Base-by-base conservation (phyloP, 2,888 invertebrate genomes). In the Copidosoma aretas region DNA sequence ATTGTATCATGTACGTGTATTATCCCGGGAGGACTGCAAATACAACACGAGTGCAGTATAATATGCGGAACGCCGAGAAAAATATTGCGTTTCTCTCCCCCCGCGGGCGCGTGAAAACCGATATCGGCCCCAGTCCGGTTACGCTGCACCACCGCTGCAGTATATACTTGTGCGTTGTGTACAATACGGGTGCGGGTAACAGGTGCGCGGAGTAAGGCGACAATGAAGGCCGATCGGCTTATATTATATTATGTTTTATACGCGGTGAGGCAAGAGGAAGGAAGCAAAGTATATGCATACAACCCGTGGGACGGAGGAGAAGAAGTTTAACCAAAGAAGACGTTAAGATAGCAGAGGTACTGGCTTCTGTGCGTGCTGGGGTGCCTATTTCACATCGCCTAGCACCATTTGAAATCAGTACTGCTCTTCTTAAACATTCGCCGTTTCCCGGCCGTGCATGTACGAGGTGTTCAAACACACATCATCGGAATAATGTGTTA, bases 331-430 rank as follows among this genome's bases (percentile, higher is more conserved):
- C 32, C 32, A 32, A 32, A 32, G 32, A 32, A 32, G 32, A 32
- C 32, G 12, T 46, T 46, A 77, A 80, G 81, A 81, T 77, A 76
- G 78, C 75, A 83, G 82, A 82, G 79, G 82, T 82, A 84, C 83
- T 83, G 83, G 76, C 79, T 84, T 83, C 83, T 79, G 77, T 84
- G 83, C 67, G 83, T 83, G 83, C 83, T 84, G 81, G 83, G 83
- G 80, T 83, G 75, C 63, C 68, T 54, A 63, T 53, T 75, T 64
- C 15, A 51, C 73, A 79, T 77, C 77, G 80, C 83, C 83, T 84
- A 84, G 83, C 83, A 84, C 83, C 83, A 84, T 83, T 82, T 82
- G 83, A 84, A 84, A 83, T 83, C 83, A 83, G 83, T 84, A 83
- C 81, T 81, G 77, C 83, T 82, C 80, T 79, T 82, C 80, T 80